Base-by-base conservation (phyloP, 2,888 invertebrate genomes). In the Metellina segmentata region DNA sequence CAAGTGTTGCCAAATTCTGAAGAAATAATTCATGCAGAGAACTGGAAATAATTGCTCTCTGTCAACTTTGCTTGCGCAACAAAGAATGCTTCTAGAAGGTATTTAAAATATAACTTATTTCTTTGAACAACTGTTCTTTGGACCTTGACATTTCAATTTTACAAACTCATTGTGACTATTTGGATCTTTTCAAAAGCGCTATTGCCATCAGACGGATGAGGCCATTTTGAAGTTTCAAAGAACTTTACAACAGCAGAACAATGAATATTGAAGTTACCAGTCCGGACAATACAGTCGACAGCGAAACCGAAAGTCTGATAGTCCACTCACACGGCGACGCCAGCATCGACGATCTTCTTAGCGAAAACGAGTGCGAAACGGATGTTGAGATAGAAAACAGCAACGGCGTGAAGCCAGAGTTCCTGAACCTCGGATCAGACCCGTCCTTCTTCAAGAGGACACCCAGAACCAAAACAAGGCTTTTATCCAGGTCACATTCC, bases 401-500 rank as follows among this genome's bases (percentile, higher is more conserved):
- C 51, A 20, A 87, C 11, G 86, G 61, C 52, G 75, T 85, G 20
- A 89, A 89, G 51, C 51, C 81, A 1, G 75, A 82, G 61, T 82
- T 20, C 34, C 81, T 81, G 20, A 89, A 81, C n/a, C 61, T 51
- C 5, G 13, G 19, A 34, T 82, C 81, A 11, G 77, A 78, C 34
- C 20, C 77, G 9, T 48, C 79, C 16, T 52, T 53, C 48, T 19
- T 81, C 13, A 72, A 52, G 13, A 7, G 20, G 19, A 71, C 49
- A 13, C 79, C 91, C 9, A 83, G 91, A 61, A 83, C 91, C 19
- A 78, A 88, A 70, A 91, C 91, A 6, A 71, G 91, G 48, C 85
- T 91, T 6, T 83, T 91, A 4, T 91, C 91, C 61, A 74, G 91
- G n/a, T 91, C 91, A 6, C 91, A 88, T 61, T 91, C 91, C 11